phyloP scores from a whole-genome alignment of 1,140 invertebrate species.

The Bombus sibiricus region DNA sequence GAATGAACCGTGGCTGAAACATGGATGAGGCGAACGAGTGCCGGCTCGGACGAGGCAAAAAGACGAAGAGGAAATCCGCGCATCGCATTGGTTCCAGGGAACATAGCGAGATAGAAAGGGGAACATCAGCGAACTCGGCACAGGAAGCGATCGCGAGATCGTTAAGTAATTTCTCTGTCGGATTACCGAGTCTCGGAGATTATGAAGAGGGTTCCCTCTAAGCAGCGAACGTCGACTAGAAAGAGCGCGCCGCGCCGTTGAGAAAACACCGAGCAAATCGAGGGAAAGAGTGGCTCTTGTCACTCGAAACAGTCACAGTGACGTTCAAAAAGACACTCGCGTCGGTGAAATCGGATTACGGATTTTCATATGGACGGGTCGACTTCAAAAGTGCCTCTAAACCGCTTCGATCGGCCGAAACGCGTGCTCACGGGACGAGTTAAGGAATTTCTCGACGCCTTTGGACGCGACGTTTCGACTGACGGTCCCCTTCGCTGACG shows the following conservation, averaged over 20 bases:
- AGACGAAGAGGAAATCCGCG: neutral
- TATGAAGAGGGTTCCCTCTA: neutral
- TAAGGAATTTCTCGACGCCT: neutral
- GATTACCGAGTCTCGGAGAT: slow-evolving; percentile 44
- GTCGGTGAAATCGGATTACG: no score
- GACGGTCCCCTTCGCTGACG: no score
- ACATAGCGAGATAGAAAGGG: neutral
- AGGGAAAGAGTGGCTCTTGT: neutral
- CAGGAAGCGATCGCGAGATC: slow-evolving; percentile 39
- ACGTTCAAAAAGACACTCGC: no score
- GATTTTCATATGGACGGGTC: no score
- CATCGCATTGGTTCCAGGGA: neutral
- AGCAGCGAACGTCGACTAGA: neutral
- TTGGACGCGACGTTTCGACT: neutral
- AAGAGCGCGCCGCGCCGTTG: no score
- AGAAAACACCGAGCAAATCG: neutral
- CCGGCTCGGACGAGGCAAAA: slow-evolving; percentile 5
- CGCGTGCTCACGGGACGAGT: neutral
- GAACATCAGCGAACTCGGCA: neutral
- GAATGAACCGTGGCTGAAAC: neutral
- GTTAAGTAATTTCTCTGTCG: slow-evolving; percentile 62
- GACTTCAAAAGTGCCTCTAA: neutral
- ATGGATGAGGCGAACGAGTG: neutral
- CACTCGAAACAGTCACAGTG: no score
- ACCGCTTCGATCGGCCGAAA: neutral